Evolutionary conservation across 1,140 invertebrate genomes (phyloP).

Genomic region (Lordiphosa stackelbergi): DNA sequence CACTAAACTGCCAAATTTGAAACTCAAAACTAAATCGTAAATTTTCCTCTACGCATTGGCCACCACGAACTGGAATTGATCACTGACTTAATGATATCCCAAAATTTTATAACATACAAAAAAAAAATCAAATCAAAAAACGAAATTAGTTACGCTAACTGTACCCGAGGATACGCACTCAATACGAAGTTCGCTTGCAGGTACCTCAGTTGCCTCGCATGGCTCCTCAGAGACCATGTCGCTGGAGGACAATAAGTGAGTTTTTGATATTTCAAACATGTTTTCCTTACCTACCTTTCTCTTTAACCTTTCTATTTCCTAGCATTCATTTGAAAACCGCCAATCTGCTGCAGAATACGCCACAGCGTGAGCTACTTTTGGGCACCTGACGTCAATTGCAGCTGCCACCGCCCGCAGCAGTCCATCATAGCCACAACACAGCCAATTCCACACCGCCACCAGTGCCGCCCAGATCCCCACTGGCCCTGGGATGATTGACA

Average conservation of each 20-base stretch:
- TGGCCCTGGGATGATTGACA: slow-evolving; percentile 60
- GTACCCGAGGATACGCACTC: slow-evolving; percentile 76
- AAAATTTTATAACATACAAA: no score
- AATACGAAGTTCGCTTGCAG: slow-evolving; percentile 77
- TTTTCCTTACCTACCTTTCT: no score
- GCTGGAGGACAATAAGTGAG: slow-evolving; percentile 75
- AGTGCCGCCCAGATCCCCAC: slow-evolving; percentile 56
- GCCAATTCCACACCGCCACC: slow-evolving; percentile 57
- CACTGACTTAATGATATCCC: slow-evolving; percentile 15
- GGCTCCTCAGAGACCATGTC: slow-evolving; percentile 76
- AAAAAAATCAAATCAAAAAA: slow-evolving; percentile 24
- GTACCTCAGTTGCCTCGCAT: slow-evolving; percentile 76
- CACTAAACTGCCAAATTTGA: slow-evolving; percentile 30
- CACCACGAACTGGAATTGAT: slow-evolving; percentile 46
- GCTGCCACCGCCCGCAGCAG: slow-evolving; percentile 39
- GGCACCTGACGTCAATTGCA: slow-evolving; percentile 68
- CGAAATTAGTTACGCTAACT: slow-evolving; percentile 72
- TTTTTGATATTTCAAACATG: no score
- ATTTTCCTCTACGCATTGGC: slow-evolving; percentile 55
- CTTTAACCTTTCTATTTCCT: neutral
- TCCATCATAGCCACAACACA: slow-evolving; percentile 28
- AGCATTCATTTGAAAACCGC: slow-evolving; percentile 72
- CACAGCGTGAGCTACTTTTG: slow-evolving; percentile 64
- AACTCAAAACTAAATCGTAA: slow-evolving; percentile 53
- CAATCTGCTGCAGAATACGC: slow-evolving; percentile 69